phyloP scores from a whole-genome alignment of 2,797 vertebrate genomes.

The Rhinogobio ventralis region DNA sequence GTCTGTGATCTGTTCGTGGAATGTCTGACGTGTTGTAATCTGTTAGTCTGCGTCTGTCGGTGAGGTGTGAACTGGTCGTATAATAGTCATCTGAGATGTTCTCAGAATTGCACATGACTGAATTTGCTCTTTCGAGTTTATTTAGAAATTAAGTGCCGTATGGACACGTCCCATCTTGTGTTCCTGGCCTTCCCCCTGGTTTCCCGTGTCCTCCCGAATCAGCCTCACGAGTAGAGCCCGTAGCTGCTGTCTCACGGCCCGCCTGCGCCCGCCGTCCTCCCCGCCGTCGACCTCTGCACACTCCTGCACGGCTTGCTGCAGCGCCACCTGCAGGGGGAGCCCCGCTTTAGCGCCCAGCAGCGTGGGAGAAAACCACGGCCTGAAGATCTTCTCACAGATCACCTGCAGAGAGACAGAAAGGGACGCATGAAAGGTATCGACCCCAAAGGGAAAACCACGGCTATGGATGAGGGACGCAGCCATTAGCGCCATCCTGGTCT shows the following conservation, averaged over 20 bases:
- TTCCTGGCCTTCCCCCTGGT: conserved; percentile 61
- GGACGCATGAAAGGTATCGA: conserved; percentile 17
- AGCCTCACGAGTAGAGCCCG: conserved; percentile 82
- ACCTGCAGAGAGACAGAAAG: conserved; percentile 77
- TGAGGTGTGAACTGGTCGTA: neutral
- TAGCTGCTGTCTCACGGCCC: conserved; percentile 69
- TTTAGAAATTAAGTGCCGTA: conserved; percentile 74
- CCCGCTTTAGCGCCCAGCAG: conserved; percentile 74
- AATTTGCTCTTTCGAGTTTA: neutral
- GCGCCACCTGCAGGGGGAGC: conserved; percentile 82
- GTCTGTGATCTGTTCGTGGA: neutral
- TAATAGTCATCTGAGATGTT: neutral
- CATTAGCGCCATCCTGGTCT: conserved; percentile 56
- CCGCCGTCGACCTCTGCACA: conserved; percentile 77
- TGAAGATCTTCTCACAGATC: conserved; percentile 97
- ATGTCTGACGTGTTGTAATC: neutral
- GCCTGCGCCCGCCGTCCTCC: neutral
- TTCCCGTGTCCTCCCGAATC: conserved; percentile 77
- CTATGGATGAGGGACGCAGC: conserved; percentile 17
- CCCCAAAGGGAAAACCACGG: conserved; percentile 17
- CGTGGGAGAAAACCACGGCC: conserved; percentile 87
- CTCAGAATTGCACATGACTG: conserved; percentile 23
- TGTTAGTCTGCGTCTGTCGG: neutral
- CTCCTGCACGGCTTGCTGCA: conserved; percentile 85
- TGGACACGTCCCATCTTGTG: conserved; percentile 64